Evolutionary conservation across 2,888 invertebrate genomes (phyloP).

Genomic region (Agapostemon virescens): DNA sequence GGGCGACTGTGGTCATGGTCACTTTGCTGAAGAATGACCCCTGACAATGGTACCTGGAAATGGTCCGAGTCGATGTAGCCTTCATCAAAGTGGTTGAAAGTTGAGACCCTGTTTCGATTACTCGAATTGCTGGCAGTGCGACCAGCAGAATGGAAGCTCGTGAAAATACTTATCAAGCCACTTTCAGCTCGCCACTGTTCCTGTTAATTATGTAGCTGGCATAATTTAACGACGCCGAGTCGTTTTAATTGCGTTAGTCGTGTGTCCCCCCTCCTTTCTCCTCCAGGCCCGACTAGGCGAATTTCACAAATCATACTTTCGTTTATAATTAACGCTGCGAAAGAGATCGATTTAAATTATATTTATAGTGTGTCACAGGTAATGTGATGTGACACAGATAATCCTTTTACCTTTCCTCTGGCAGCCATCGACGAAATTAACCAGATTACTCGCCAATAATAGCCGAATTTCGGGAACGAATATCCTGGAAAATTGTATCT

Average conservation of each 20-base stretch:
- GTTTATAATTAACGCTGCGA: slow-evolving; percentile 7
- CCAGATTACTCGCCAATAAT: slow-evolving; percentile 32
- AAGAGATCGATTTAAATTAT: background rate
- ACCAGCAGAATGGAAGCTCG: background rate
- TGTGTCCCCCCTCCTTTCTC: too few relatives aligned
- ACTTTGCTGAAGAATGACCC: slow-evolving; percentile 13
- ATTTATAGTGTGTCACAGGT: slow-evolving; percentile 15
- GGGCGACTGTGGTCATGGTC: slow-evolving; percentile 4
- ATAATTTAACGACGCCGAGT: background rate
- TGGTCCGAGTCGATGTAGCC: background rate
- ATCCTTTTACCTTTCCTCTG: slow-evolving; percentile 20
- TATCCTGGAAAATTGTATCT: slow-evolving; percentile 42
- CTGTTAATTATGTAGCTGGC: background rate
- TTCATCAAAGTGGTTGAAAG: background rate
- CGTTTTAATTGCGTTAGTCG: background rate
- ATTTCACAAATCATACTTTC: slow-evolving; percentile 12
- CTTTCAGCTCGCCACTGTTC: background rate
- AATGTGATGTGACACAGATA: slow-evolving; percentile 7
- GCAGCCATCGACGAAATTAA: slow-evolving; percentile 37
- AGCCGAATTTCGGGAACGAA: slow-evolving; percentile 31
- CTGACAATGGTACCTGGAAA: slow-evolving; percentile 4
- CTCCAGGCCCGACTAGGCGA: background rate
- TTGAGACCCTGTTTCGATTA: background rate
- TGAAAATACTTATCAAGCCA: background rate
- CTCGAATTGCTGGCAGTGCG: background rate